Base-by-base conservation (phyloP, 2,888 invertebrate genomes). In the Torymus aiolomorphi region DNA sequence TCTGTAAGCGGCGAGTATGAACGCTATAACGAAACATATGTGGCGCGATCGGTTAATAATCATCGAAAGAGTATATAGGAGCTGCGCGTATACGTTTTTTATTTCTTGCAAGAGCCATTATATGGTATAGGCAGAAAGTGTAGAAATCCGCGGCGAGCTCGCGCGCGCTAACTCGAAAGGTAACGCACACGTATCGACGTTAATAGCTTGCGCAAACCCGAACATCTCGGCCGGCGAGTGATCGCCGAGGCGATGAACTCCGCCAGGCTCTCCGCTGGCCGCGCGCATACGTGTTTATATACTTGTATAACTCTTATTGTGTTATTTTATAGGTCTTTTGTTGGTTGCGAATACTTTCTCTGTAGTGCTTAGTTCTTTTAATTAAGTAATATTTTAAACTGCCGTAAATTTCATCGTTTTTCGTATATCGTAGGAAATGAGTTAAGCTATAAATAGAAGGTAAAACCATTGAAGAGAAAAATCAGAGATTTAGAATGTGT, bases 161-260 rank as follows among this genome's bases (percentile, higher is more conserved):
- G 5, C 1, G 11, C 49, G 16, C 70, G 77, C 62, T 75, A 78
- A 74, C 74, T 78, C 59, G 71, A 74, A 78, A 80, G 74, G 74
- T 66, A 80, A 75, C 56, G 66, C 14, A 42, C 42, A 54, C 62
- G 69, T 14, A 31, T 16, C n/a, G 59, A 65, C 75, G 78, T 72
- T 81, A 81, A 81, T 67, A 61, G 59, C 49, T 81, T 81, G 57
- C 78, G 78, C 63, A 81, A 81, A 81, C 59, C 63, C 13, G 20
- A 42, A 76, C 66, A 75, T 73, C 57, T 70, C 69, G n/a, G 62
- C 49, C 31, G 10, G 18, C 42, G 42, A 42, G 51, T 51, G 70
- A 59, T 71, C 76, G 16, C 13, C 31, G 59, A 74, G 66, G 11
- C 74, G 71, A 80, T 80, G 80, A 78, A 80, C 71, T 80, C 76